These are phyloP conservation scores for Amaurobius ferox DNA, from an alignment of 2,888 invertebrate genomes.

Conservation along the genomic window DNA sequence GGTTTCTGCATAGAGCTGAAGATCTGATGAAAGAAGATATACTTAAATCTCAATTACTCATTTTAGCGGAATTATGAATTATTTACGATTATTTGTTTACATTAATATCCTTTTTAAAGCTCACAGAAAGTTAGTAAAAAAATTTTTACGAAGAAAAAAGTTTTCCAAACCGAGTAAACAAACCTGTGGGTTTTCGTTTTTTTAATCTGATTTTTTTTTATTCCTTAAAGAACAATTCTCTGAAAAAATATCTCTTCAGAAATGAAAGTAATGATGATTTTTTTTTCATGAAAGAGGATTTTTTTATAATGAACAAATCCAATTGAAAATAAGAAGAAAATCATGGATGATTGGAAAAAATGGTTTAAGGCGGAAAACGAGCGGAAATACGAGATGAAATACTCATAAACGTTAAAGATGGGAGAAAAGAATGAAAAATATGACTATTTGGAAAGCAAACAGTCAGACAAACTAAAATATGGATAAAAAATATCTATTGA, in stretches of 20 bases:
- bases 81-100: no score
- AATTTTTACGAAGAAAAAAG: no score
- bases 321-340: not conserved
- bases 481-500: not conserved
- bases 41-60: no score
- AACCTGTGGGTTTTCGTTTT: no score
- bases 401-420: not conserved
- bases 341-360: not conserved
- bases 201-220: not conserved
- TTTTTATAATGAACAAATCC: not conserved
- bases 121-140: no score
- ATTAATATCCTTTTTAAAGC: no score
- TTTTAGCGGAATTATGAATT: no score
- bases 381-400: conserved; percentile 11
- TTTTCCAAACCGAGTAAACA: no score
- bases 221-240: not conserved
- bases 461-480: not conserved
- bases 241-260: not conserved
- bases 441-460: conserved; percentile 1
- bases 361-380: conserved; percentile 3
- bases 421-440: not conserved
- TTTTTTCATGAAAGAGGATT: no score
- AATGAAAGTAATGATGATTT: not conserved
- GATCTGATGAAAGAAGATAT: no score
- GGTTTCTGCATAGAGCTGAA: no score